Base-by-base conservation (phyloP, 2,797 vertebrate species). In the Erpetoichthys calabaricus region DNA sequence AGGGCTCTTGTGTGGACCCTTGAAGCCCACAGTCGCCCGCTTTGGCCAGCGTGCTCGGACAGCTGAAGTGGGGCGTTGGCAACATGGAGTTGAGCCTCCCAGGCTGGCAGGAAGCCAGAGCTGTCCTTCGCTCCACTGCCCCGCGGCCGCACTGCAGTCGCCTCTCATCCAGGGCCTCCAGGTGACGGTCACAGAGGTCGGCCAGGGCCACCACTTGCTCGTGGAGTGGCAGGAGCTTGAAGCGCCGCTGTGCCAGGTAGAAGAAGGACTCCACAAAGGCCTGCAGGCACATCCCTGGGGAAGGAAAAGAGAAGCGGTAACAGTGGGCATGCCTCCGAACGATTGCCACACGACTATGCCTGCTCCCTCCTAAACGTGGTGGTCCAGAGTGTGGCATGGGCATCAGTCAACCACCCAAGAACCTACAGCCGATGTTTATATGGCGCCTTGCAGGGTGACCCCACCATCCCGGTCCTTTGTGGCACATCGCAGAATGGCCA, bases 261-360 rank as follows among this genome's bases (percentile, higher is more conserved):
- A 91, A 90, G 68, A 95, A 91, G 49, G 92, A 91, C 63, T 97
- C 92, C 1, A 94, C 75, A 4, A 98, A 98, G 0, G 93, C 92
- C 55, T 94, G 94, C 47, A 97, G 78, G 44, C 88, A 85, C 95
- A 98, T 97, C 47, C 94, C 94, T 98, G 70, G n/a, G 42, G 45
- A 7, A 42, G 41, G 44, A 45, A 45, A 44, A 62, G 3, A 52
- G 4, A 64, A 2, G 65, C 25, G 25, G 25, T 25, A 25, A 25
- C 2, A 25, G 25, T 25, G 25, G 25, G 25, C 25, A 25, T 25
- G 25, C 25, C 25, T 25, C 25, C 25, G 25, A 25, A 25, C 25
- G 25, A 25, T 25, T 2, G 2, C 25, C 25, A 25, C 25, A 25
- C 2, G 25, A 25, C 25, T 25, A 2, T 25, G 2, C 25, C 25